phyloP scores from a whole-genome alignment of 2,888 invertebrate species.

The Pterobdella sp. region DNA sequence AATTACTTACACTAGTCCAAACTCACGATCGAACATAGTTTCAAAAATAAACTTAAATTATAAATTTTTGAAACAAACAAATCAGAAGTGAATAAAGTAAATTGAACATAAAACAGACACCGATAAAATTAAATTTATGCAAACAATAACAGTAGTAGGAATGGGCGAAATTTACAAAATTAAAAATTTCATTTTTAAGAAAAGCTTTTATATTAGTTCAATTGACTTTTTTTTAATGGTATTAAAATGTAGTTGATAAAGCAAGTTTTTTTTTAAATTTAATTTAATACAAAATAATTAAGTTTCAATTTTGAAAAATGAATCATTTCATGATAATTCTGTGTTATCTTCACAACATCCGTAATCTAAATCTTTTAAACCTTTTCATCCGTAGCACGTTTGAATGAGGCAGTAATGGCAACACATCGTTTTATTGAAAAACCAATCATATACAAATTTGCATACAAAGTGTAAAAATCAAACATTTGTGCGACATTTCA shows the following conservation, averaged over 20 bases:
- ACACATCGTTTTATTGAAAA: neutral
- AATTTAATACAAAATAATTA: no score
- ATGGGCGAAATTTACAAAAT: neutral
- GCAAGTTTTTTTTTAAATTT: no score
- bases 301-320: no score
- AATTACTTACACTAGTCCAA: constrained; percentile 28
- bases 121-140: constrained; percentile 18
- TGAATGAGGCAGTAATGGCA: neutral
- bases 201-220: no score
- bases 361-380: no score
- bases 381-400: neutral
- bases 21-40: constrained; percentile 29
- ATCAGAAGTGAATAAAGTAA: neutral
- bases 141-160: neutral
- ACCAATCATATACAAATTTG: neutral
- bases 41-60: neutral
- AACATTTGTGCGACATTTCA: no score
- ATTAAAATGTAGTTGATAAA: no score
- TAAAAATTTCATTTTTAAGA: neutral
- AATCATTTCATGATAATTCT: no score
- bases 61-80: neutral
- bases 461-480: neutral
- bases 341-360: no score
- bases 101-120: neutral
- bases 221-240: no score